Conservation (phyloP, 2,888 invertebrate species). For the Allophyes oxyacanthae region DNA sequence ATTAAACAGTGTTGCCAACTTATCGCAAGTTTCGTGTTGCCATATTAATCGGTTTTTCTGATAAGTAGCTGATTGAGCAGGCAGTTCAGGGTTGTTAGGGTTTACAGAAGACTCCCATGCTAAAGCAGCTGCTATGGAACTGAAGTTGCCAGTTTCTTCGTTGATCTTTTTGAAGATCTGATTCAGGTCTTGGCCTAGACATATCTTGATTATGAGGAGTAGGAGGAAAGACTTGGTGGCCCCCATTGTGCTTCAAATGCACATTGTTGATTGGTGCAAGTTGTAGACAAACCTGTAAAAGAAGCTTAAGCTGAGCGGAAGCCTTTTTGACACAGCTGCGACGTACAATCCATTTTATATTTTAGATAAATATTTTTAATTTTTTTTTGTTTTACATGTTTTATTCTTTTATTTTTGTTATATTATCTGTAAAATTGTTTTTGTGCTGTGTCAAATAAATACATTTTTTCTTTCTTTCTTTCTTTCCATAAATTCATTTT, state of each 20-base stretch:
- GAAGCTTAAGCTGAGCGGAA: background rate
- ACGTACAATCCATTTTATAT: too few species aligned
- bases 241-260: conserved; percentile 39
- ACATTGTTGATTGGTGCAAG: background rate
- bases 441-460: too few species aligned
- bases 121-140: conserved; percentile 73
- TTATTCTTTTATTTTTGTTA: too few species aligned
- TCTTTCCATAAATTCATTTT: too few species aligned
- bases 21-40: conserved; percentile 71
- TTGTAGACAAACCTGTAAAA: conserved; percentile 31
- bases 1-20: conserved; percentile 62
- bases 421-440: too few species aligned
- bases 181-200: conserved; percentile 57
- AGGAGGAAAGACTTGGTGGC: conserved; percentile 11
- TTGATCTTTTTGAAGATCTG: conserved; percentile 74
- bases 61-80: conserved; percentile 63
- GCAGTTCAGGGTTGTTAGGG: conserved; percentile 66
- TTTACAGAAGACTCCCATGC: conserved; percentile 79
- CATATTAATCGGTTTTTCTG: conserved; percentile 71
- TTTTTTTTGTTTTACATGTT: too few species aligned
- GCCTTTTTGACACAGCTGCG: too few species aligned
- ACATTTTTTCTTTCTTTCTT: too few species aligned
- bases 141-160: conserved; percentile 68
- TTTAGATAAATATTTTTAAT: too few species aligned
- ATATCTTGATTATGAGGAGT: conserved; percentile 39